These are phyloP conservation scores for Whitmania pigra DNA, from an alignment of 1,140 invertebrate genomes.

Conservation along the genomic window DNA sequence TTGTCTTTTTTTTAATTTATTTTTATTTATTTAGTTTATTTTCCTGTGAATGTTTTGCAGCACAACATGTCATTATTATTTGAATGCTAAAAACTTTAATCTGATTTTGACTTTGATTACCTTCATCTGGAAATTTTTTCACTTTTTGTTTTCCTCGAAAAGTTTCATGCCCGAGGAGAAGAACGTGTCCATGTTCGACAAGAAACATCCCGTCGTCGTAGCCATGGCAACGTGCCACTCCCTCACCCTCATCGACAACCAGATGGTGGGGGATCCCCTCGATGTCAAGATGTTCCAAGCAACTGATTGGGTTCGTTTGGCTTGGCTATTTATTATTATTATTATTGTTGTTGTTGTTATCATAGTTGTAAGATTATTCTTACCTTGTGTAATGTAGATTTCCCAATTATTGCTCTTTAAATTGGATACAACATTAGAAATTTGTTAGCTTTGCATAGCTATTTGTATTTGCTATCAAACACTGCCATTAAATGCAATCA, in stretches of 20 bases:
- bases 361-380: background rate
- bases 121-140: too few relatives aligned
- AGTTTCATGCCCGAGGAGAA: slow-evolving; percentile 9
- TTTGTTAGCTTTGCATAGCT: background rate
- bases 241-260: slow-evolving; percentile 65
- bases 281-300: slow-evolving; percentile 66
- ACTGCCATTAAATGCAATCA: background rate
- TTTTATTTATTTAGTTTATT: too few relatives aligned
- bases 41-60: too few relatives aligned
- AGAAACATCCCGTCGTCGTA: slow-evolving; percentile 24
- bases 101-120: too few relatives aligned
- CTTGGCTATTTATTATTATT: background rate
- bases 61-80: too few relatives aligned
- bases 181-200: background rate
- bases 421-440: background rate
- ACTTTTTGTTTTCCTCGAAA: too few relatives aligned
- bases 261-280: slow-evolving; percentile 75
- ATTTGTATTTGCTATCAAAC: background rate
- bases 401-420: background rate
- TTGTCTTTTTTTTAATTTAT: too few relatives aligned
- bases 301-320: slow-evolving; percentile 45
- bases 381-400: background rate
- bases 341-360: too few relatives aligned
- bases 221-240: slow-evolving; percentile 76
- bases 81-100: too few relatives aligned